A percentile compares a stretch with the other conserved stretches of the same genome.
phyloP scores from a whole-genome alignment of 2,797 vertebrate genomes.

The Lacerta bilineata region DNA sequence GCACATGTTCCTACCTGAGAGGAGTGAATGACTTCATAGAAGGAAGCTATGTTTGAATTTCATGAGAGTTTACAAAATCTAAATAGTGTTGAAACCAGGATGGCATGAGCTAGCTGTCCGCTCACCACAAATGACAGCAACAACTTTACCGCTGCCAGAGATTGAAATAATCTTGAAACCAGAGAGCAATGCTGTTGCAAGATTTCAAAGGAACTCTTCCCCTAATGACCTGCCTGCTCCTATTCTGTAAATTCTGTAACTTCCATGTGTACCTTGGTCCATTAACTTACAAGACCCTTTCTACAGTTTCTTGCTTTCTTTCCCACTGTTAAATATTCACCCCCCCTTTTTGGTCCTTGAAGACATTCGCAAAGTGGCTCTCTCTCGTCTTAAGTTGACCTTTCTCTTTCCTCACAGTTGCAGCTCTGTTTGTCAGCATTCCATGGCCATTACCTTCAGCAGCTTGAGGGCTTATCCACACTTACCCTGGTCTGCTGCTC shows the following conservation, averaged over 20 bases:
- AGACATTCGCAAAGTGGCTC: neutral
- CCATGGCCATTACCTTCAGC: neutral
- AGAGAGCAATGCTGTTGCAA: neutral
- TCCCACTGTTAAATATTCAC: too few relatives aligned
- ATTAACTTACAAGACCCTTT: neutral
- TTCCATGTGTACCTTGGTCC: neutral
- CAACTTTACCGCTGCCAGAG: neutral
- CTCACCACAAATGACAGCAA: neutral
- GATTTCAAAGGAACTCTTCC: neutral
- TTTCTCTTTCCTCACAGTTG: neutral
- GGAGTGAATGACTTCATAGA: too few relatives aligned
- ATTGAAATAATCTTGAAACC: neutral
- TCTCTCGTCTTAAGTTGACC: neutral
- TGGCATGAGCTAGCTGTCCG: neutral
- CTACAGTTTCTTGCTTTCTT: neutral
- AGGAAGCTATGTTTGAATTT: too few relatives aligned
- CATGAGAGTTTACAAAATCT: neutral
- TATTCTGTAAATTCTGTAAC: neutral
- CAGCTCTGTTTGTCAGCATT: neutral
- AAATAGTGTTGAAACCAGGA: neutral
- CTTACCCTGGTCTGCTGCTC: too few relatives aligned
- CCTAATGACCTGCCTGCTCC: neutral
- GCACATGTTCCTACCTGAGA: too few relatives aligned
- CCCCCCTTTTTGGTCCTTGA: neutral
- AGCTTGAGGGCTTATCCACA: neutral